A percentile compares a stretch with the other conserved stretches of the same genome.
phyloP scores from a whole-genome alignment of 2,888 invertebrate species.

The Apamea crenata region DNA sequence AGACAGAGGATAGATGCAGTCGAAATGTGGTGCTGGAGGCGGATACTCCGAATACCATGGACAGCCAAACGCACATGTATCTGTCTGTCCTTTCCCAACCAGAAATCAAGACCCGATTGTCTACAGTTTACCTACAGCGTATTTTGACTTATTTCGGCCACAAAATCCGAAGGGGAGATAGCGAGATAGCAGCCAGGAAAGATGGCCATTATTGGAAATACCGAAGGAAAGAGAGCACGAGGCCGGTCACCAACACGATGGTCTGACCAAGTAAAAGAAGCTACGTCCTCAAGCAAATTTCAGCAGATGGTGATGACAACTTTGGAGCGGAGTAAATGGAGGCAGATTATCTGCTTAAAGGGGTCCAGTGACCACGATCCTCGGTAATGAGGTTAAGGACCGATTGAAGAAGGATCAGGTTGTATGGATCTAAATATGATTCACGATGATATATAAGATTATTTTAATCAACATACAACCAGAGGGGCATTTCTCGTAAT shows the following conservation, averaged over 20 bases:
- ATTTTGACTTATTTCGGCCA: neutral
- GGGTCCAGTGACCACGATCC: neutral
- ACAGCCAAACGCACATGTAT: neutral
- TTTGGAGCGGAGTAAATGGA: neutral
- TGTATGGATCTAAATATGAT: neutral
- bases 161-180: neutral
- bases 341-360: neutral
- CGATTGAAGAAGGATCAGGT: neutral
- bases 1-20: neutral
- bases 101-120: too few species aligned
- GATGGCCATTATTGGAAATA: neutral
- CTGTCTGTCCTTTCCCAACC: neutral
- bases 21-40: neutral
- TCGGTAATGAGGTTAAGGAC: neutral
- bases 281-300: neutral
- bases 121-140: neutral
- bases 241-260: too few species aligned
- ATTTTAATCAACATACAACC: neutral
- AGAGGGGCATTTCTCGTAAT: too few species aligned
- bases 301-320: neutral
- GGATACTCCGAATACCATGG: neutral
- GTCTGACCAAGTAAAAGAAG: too few species aligned
- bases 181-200: too few species aligned
- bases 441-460: neutral
- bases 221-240: neutral